phyloP scores from a whole-genome alignment of 92 coral and sea anemone species.

The Siderastrea siderea region DNA sequence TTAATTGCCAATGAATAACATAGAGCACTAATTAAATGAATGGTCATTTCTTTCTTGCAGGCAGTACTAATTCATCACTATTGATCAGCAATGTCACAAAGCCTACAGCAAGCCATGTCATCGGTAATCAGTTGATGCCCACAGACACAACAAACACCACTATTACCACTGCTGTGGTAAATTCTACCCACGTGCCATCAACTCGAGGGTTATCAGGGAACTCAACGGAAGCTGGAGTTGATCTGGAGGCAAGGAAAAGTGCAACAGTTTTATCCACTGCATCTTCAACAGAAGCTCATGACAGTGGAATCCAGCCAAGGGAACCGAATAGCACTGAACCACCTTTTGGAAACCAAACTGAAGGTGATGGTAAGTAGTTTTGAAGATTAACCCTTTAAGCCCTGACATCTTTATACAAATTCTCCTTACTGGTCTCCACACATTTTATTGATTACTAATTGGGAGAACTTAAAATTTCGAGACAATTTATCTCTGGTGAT shows the following conservation, averaged over 20 bases:
- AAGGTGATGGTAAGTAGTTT: conserved; percentile 8
- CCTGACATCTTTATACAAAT: background rate
- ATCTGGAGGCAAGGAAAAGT: background rate
- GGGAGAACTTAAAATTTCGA: too few relatives aligned
- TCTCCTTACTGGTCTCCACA: too few relatives aligned
- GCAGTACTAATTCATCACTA: conserved; percentile 13
- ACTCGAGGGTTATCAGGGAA: background rate
- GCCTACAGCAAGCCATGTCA: conserved; percentile 29
- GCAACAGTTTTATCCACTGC: background rate
- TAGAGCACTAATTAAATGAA: too few relatives aligned
- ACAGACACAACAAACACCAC: conserved; percentile 10
- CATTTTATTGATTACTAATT: too few relatives aligned
- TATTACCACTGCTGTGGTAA: background rate
- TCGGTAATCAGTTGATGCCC: background rate
- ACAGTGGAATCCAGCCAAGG: background rate
- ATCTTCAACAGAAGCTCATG: background rate
- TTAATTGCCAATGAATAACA: too few relatives aligned
- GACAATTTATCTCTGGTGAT: too few relatives aligned
- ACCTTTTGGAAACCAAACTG: background rate
- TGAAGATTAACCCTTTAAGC: background rate
- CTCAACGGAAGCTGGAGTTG: background rate
- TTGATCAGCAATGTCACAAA: conserved; percentile 1
- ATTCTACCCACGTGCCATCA: background rate
- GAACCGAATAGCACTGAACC: background rate
- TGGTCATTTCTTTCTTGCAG: background rate